Base-by-base conservation (phyloP, 2,113 vertebrate species). In the Corythornis madagascariensis region DNA sequence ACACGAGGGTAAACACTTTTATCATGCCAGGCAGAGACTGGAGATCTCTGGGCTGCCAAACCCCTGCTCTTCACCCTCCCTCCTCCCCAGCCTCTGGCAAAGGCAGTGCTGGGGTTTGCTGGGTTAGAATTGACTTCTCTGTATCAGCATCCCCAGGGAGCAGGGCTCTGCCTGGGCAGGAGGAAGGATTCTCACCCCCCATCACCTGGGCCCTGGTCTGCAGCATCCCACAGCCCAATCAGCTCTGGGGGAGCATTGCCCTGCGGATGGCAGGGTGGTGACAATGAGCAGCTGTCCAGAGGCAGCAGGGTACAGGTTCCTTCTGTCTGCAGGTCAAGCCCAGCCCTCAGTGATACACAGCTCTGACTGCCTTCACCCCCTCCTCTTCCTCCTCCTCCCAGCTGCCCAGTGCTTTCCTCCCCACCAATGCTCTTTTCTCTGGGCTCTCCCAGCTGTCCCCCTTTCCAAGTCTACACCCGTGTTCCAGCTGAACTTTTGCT, bases 141-240 rank as follows among this genome's bases (percentile, higher is more conserved):
- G 53, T 65, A 53, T 24, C 52, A 43, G 3, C 13, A 38, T 11
- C 59, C 67, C 67, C 43, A 67, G 53, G 25, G 12, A 4, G 47
- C 16, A 24, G 52, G 31, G 64, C n/a, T 40, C 6, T 56, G 73
- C 15, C 20, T 17, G 38, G 26, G 31, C 33, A 35, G 40, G 35
- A 1, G 3, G 4, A 3, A 18, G 31, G 11, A 15, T 4, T 14
- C 21, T 31, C 21, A 31, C 14, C 29, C 55, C 28, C 55, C 55
- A 31, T 56, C 55, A 31, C 26, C 29, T 29, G 31, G 53, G 28
- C 31, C 2, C 6, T 29, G 2, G 4, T 10, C 18, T 24, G n/a
- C 16, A 4, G 20, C 2, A 29, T 52, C 25, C 26, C 78, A 2
- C 1, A 1, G 22, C 16, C 7, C 7, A 28, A 29, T 5, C 52